Evolutionary conservation across 2,888 invertebrate species (phyloP).

Genomic region (Ditula angustiorana): DNA sequence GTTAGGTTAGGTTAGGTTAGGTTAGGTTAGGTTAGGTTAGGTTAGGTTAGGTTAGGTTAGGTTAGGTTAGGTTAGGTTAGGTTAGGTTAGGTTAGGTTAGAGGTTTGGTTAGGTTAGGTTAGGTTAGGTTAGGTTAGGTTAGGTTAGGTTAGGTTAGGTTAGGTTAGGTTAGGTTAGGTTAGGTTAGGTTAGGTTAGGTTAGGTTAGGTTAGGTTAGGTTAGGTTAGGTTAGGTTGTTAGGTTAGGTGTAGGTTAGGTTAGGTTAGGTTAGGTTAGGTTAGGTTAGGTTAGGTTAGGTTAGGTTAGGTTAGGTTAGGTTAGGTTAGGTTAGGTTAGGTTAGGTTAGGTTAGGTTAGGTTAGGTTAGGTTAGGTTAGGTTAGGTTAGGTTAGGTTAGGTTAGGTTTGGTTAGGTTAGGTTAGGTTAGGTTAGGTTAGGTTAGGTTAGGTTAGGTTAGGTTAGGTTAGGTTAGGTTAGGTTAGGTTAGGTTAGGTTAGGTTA

Average conservation of each 20-base stretch:
- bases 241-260: constrained; percentile 31
- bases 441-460: constrained; percentile 35
- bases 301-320: constrained; percentile 35
- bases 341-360: constrained; percentile 35
- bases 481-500: constrained; percentile 35
- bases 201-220: constrained; percentile 27
- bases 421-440: constrained; percentile 35
- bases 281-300: constrained; percentile 35
- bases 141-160: constrained; percentile 28
- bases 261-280: constrained; percentile 35
- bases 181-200: constrained; percentile 28
- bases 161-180: constrained; percentile 28
- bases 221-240: constrained; percentile 24
- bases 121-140: constrained; percentile 28
- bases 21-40: constrained; percentile 22
- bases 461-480: constrained; percentile 35
- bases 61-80: constrained; percentile 28
- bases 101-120: constrained; percentile 26
- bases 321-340: constrained; percentile 35
- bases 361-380: constrained; percentile 35
- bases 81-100: constrained; percentile 27
- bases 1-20: constrained; percentile 20
- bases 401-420: constrained; percentile 35
- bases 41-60: constrained; percentile 25
- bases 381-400: constrained; percentile 35